Percentiles rank a stretch among this genome's conserved stretches.
Evolutionary conservation across 2,797 vertebrate species (phyloP).

Genomic region (Brachymystax lenok): DNA sequence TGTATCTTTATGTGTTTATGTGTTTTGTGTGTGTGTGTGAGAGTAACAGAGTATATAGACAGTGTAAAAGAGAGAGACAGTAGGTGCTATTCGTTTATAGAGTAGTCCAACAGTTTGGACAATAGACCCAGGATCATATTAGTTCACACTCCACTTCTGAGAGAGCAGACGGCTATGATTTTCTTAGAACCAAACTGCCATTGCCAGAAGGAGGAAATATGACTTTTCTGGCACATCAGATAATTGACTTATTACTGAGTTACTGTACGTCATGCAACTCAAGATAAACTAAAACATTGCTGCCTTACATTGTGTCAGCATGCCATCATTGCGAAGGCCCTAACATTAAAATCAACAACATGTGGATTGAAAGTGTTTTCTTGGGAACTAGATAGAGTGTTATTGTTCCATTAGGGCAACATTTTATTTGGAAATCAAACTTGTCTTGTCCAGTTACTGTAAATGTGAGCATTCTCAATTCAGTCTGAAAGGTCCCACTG

Average conservation of each 20-base stretch:
- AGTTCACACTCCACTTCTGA: background rate
- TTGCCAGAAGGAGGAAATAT: background rate
- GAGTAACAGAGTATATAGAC: constrained; percentile 4
- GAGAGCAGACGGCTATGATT: background rate
- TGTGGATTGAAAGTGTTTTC: constrained; percentile 25
- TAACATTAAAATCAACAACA: constrained; percentile 16
- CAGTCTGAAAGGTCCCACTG: background rate
- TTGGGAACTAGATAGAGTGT: constrained; percentile 17
- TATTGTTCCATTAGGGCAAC: constrained; percentile 27
- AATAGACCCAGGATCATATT: background rate
- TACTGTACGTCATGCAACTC: background rate
- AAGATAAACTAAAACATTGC: constrained; percentile 13
- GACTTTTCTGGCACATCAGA: constrained; percentile 3
- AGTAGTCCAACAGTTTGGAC: background rate
- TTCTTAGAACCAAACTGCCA: background rate
- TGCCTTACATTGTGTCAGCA: constrained; percentile 7
- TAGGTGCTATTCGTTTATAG: background rate
- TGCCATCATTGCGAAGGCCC: constrained; percentile 14
- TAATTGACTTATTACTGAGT: background rate
- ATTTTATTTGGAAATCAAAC: constrained; percentile 40
- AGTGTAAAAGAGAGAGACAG: constrained; percentile 30
- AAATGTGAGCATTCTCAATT: constrained; percentile 1
- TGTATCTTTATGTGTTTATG: constrained; percentile 12
- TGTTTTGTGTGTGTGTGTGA: constrained; percentile 1
- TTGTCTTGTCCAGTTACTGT: constrained; percentile 17